Evolutionary conservation across 2,113 vertebrate species (phyloP).

Genomic region (Chunga burmeisteri): DNA sequence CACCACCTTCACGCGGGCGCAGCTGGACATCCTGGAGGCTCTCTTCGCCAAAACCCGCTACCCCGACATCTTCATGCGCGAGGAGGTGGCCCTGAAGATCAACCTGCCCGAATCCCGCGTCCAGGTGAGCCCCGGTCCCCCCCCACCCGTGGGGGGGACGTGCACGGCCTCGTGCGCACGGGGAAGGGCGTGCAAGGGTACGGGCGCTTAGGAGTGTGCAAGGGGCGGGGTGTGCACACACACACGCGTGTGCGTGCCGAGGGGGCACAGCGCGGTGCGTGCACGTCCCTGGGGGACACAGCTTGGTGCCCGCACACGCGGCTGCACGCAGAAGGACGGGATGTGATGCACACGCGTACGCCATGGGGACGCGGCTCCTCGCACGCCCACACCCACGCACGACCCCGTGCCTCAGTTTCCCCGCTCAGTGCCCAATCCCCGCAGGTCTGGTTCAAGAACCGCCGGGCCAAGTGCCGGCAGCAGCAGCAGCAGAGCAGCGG

Average conservation of each 20-base stretch:
- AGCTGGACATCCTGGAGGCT: slow-evolving; percentile 85
- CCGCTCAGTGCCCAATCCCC: slow-evolving; percentile 53
- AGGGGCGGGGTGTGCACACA: too few species aligned
- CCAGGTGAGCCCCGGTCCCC: slow-evolving; percentile 75
- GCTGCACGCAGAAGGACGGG: too few species aligned
- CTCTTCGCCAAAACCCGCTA: slow-evolving; percentile 88
- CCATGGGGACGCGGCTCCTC: not conserved
- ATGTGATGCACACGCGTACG: too few species aligned
- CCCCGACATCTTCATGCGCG: slow-evolving; percentile 95
- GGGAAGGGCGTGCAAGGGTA: not conserved
- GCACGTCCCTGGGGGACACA: too few species aligned
- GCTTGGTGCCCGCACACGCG: too few species aligned
- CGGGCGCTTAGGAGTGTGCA: too few species aligned
- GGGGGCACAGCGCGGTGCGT: too few species aligned
- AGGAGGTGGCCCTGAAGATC: slow-evolving; percentile 94
- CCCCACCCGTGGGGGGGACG: too few species aligned
- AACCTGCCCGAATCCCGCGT: slow-evolving; percentile 93
- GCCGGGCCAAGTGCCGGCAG: slow-evolving; percentile 95
- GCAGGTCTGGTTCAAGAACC: slow-evolving; percentile 99
- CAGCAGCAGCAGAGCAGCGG: slow-evolving; percentile 87
- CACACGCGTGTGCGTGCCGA: too few species aligned
- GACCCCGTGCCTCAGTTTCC: not conserved
- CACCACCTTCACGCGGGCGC: slow-evolving; percentile 89
- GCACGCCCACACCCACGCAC: too few species aligned
- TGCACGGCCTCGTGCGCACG: too few species aligned